Conservation (phyloP, 1,140 invertebrate genomes). For the Bacillus rossius region DNA sequence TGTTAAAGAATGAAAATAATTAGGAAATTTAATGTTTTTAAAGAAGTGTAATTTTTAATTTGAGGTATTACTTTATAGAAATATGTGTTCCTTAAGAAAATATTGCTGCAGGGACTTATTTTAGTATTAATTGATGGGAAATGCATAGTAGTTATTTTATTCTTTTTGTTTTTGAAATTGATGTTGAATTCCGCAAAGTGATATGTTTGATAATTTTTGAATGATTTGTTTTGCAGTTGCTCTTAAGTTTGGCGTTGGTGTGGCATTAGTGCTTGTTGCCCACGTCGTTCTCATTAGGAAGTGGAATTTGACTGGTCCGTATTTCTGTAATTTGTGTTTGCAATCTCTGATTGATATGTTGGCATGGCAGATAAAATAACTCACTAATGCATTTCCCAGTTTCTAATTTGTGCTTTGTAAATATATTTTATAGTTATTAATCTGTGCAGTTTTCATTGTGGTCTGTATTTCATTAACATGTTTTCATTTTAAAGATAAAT, state of each 20-base stretch:
- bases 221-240: conserved; percentile 58
- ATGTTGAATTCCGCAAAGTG: conserved; percentile 10
- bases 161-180: conserved; percentile 9
- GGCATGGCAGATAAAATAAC: conserved; percentile 7
- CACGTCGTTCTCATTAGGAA: conserved; percentile 61
- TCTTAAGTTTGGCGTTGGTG: conserved; percentile 69
- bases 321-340: conserved; percentile 7
- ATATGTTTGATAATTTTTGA: conserved; percentile 24
- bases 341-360: neutral
- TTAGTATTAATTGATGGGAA: too few relatives aligned
- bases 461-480: too few relatives aligned
- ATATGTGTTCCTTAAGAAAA: too few relatives aligned
- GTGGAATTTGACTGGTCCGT: conserved; percentile 36
- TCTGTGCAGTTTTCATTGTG: too few relatives aligned
- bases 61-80: too few relatives aligned
- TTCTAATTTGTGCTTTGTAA: too few relatives aligned
- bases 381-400: conserved; percentile 11
- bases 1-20: too few relatives aligned
- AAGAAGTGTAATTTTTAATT: too few relatives aligned
- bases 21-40: too few relatives aligned
- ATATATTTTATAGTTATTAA: too few relatives aligned
- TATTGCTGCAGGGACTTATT: too few relatives aligned
- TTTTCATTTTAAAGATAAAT: too few relatives aligned
- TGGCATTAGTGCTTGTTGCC: conserved; percentile 67
- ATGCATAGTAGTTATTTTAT: neutral